These are phyloP conservation scores for Nemotelus nigrinus DNA, from an alignment of 2,888 invertebrate species.

Conservation along the genomic window DNA sequence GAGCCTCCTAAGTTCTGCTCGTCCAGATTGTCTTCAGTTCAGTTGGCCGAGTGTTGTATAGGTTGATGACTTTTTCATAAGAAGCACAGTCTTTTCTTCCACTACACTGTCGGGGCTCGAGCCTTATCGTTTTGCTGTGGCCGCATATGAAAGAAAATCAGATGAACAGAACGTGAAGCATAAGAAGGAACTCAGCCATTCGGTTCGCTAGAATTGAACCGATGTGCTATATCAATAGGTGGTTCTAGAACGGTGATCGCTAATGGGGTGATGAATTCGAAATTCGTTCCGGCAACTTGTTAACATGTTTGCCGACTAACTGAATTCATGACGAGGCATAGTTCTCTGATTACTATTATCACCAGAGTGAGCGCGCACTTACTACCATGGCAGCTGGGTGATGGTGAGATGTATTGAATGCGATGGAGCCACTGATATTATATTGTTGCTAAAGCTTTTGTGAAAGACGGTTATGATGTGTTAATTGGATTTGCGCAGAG, in stretches of 20 bases:
- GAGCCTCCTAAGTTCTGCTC: neutral
- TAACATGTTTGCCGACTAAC: slow-evolving; percentile 43
- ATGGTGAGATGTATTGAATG: neutral
- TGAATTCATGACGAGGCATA: slow-evolving; percentile 39
- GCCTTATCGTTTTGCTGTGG: slow-evolving; percentile 26
- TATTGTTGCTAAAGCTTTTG: neutral
- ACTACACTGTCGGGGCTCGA: neutral
- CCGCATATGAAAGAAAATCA: slow-evolving; percentile 12
- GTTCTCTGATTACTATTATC: slow-evolving; percentile 37
- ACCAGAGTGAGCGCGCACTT: neutral
- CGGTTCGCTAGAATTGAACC: too few species aligned
- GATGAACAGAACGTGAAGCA: neutral
- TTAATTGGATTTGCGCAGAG: slow-evolving; percentile 35
- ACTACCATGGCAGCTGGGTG: neutral
- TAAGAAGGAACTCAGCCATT: neutral
- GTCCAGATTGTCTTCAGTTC: neutral
- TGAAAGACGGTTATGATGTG: slow-evolving; percentile 28
- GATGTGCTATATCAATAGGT: too few species aligned
- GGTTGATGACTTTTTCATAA: slow-evolving; percentile 40
- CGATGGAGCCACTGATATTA: neutral
- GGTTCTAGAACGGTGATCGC: slow-evolving; percentile 4
- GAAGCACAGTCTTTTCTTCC: neutral
- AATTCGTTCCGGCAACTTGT: slow-evolving; percentile 44
- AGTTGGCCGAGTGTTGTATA: slow-evolving; percentile 10
- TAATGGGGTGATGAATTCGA: slow-evolving; percentile 43